Percentiles rank a stretch among this genome's conserved stretches.
Conservation (phyloP, 2,888 invertebrate genomes). For the Scaptomyza polygonia region DNA sequence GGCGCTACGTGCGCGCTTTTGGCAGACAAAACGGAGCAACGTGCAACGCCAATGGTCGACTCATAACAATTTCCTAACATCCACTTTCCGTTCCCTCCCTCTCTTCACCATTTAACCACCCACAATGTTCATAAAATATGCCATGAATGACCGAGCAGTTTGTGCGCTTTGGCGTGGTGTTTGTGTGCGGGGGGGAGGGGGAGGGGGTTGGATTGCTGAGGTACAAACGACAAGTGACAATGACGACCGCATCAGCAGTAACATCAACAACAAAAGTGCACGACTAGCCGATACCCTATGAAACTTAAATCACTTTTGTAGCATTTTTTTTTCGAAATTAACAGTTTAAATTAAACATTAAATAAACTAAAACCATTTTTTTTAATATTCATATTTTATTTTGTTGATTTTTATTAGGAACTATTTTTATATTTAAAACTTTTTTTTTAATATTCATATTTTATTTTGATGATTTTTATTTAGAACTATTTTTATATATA, state of each 20-base stretch:
- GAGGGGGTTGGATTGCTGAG: background rate
- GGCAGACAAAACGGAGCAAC: slow-evolving; percentile 24
- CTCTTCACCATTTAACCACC: background rate
- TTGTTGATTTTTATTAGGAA: no score
- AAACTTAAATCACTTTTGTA: no score
- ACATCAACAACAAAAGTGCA: slow-evolving; percentile 7
- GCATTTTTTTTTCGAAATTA: no score
- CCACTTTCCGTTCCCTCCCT: background rate
- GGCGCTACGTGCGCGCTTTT: slow-evolving; percentile 33
- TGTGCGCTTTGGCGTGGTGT: slow-evolving; percentile 43
- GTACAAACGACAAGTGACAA: slow-evolving; percentile 40
- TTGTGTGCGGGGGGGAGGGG: background rate
- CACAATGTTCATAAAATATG: slow-evolving; percentile 69
- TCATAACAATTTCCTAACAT: slow-evolving; percentile 56
- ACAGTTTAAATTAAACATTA: no score
- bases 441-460: no score
- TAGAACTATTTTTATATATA: no score
- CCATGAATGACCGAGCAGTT: slow-evolving; percentile 78
- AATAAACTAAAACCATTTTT: no score
- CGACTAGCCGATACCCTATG: slow-evolving; percentile 17
- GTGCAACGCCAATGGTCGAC: slow-evolving; percentile 34
- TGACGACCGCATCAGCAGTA: slow-evolving; percentile 33
- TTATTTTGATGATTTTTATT: no score
- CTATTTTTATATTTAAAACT: no score
- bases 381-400: no score